A percentile compares a stretch with the other conserved stretches of the same genome.
Evolutionary conservation across 92 coral and sea anemone species (phyloP).

Genomic region (Metridium senile): DNA sequence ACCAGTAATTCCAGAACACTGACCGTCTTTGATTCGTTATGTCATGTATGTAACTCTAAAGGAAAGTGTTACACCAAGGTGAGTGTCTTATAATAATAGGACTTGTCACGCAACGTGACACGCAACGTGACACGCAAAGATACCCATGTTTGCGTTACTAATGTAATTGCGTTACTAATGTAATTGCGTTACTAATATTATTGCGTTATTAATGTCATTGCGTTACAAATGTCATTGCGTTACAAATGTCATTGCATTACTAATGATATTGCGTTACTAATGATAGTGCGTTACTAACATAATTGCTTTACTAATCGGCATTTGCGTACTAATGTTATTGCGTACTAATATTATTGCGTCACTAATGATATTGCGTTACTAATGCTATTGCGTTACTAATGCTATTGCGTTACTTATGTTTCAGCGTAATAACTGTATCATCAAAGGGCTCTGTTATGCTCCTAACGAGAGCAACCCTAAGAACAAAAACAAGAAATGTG

Average conservation of each 20-base stretch:
- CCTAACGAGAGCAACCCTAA: slow-evolving; percentile 74
- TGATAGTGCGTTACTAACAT: not conserved
- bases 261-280: not conserved
- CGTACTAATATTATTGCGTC: slow-evolving; percentile 30
- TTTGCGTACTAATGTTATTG: not conserved
- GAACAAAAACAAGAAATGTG: slow-evolving; percentile 60
- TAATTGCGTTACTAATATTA: not conserved
- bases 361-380: not conserved
- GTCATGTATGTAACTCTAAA: slow-evolving; percentile 63
- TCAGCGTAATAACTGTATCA: slow-evolving; percentile 72
- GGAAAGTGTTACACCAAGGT: slow-evolving; percentile 81
- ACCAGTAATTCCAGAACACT: slow-evolving; percentile 66
- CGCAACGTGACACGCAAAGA: not conserved
- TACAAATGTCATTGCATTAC: not conserved
- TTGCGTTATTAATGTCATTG: not conserved
- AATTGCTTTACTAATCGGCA: not conserved
- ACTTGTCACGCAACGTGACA: not conserved
- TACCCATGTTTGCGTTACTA: not conserved
- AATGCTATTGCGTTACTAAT: not conserved
- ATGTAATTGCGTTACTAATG: not conserved
- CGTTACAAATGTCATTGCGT: not conserved
- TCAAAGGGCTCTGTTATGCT: slow-evolving; percentile 72
- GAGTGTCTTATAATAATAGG: not conserved
- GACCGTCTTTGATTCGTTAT: slow-evolving; percentile 75
- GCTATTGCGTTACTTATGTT: not conserved